phyloP scores from a whole-genome alignment of 2,797 vertebrate species.

The Enteromius mattozi region DNA sequence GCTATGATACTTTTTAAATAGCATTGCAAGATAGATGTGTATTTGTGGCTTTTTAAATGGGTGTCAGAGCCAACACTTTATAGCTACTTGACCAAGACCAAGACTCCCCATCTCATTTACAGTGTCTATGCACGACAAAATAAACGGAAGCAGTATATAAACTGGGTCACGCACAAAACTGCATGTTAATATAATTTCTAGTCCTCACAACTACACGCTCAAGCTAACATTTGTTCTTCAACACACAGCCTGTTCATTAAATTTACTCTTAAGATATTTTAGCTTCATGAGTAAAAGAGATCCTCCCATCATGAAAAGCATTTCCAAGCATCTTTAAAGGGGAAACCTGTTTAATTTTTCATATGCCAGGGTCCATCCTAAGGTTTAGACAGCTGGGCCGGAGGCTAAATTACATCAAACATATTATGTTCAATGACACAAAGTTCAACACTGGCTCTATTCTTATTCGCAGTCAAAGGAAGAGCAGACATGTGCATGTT shows the following conservation, averaged over 20 bases:
- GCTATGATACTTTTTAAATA: neutral
- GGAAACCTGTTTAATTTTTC: neutral
- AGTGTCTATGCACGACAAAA: neutral
- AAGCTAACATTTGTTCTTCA: neutral
- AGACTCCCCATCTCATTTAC: neutral
- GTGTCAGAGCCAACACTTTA: neutral
- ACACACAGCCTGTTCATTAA: neutral
- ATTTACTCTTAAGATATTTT: neutral
- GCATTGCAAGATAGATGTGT: neutral
- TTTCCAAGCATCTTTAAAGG: neutral
- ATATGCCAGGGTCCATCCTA: neutral
- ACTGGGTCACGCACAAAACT: neutral
- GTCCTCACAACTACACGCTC: neutral
- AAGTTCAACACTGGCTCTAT: constrained; percentile 12
- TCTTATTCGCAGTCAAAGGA: constrained; percentile 19
- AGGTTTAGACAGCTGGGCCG: constrained; percentile 29
- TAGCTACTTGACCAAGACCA: neutral
- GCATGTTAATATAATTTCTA: neutral
- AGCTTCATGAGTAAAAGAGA: neutral
- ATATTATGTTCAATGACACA: constrained; percentile 35
- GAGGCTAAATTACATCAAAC: constrained; percentile 32
- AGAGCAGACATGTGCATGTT: constrained; percentile 28
- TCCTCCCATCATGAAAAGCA: neutral
- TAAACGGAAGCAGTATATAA: neutral
- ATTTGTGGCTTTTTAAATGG: neutral